Conservation (phyloP, 2,113 vertebrate species). For the Callionymus lyra region DNA sequence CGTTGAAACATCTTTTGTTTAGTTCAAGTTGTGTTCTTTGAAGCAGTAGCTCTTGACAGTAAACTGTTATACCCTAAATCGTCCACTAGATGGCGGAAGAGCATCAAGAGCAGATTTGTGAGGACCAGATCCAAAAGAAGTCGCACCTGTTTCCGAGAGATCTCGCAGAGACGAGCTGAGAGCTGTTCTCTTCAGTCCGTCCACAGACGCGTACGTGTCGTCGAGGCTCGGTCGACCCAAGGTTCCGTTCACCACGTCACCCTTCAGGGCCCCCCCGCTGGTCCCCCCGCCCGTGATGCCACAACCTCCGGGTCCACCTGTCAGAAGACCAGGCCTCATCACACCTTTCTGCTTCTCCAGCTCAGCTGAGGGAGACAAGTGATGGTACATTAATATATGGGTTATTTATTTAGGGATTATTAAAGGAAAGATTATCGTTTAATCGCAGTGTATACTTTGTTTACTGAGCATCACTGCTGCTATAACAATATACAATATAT, state of each 20-base stretch:
- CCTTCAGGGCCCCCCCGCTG: slow-evolving; percentile 40
- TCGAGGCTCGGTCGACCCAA: slow-evolving; percentile 78
- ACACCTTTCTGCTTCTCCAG: slow-evolving; percentile 88
- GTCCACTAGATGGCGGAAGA: slow-evolving; percentile 23
- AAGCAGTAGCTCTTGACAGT: no score
- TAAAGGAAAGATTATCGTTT: no score
- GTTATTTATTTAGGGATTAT: no score
- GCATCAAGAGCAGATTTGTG: not conserved
- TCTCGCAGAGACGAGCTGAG: slow-evolving; percentile 86
- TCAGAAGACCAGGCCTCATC: slow-evolving; percentile 74
- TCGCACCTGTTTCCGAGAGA: slow-evolving; percentile 83
- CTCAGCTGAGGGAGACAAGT: slow-evolving; percentile 69
- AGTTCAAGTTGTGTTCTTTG: no score
- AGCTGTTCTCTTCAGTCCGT: slow-evolving; percentile 82
- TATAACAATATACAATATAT: no score
- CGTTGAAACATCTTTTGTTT: no score
- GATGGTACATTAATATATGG: no score
- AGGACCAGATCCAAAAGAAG: not conserved
- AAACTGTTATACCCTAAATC: not conserved
- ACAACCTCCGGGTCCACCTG: slow-evolving; percentile 36
- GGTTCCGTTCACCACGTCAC: slow-evolving; percentile 78
- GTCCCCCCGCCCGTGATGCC: slow-evolving; percentile 42
- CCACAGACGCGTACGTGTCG: slow-evolving; percentile 79
- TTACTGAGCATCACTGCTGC: no score
- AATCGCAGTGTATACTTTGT: no score